Evolutionary conservation across 2,797 vertebrate genomes (phyloP), one percentile per base, ranked within the genome.

Genomic region (Todus mexicanus): DNA sequence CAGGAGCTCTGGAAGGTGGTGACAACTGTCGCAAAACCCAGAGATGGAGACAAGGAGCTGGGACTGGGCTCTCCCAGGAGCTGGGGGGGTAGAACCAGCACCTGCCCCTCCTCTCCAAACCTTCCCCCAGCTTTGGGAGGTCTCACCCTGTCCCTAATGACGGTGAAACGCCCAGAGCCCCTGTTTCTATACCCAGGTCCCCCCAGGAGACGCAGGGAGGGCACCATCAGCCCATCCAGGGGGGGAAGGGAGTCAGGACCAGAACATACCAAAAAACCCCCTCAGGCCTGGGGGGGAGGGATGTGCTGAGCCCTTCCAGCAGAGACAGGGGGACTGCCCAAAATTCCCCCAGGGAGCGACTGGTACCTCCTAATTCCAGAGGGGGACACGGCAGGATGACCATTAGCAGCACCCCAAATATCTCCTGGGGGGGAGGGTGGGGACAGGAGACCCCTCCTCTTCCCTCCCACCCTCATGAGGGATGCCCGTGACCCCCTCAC

Each of bases 81-180:
- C 33, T 26, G 51, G 1, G 51, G 54, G 31, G 48, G 33, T 3
- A 3, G 2, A 7, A 16, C 5, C 26, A 50, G 38, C 23, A 6
- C 19, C 31, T 8, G 4, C 7, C 11, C 31, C 37, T 10, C 15
- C 19, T 27, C 45, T 6, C 15, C 20, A 37, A 11, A 16, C 15
- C 57, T 17, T 29, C 43, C 38, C 21, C 16, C 16, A 25, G 35
- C 12, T 9, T 5, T 1, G 3, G 19, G n/a, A 35, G 31, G 42
- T 5, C 56, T 50, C 78, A 29, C 3, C n/a, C 50, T 37, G 48
- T 42, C 48, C 64, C 16, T 7, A 9, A 7, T 8, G 5, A 7
- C 0, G 15, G 16, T 6, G 31, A 25, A 7, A 21, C 26, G 14
- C 1, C 12, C 29, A 66, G n/a, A 40, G 5, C 15, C 26, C 26